Base-by-base conservation (phyloP, 2,113 vertebrate genomes). In the Rhinopomastus cyanomelas region DNA sequence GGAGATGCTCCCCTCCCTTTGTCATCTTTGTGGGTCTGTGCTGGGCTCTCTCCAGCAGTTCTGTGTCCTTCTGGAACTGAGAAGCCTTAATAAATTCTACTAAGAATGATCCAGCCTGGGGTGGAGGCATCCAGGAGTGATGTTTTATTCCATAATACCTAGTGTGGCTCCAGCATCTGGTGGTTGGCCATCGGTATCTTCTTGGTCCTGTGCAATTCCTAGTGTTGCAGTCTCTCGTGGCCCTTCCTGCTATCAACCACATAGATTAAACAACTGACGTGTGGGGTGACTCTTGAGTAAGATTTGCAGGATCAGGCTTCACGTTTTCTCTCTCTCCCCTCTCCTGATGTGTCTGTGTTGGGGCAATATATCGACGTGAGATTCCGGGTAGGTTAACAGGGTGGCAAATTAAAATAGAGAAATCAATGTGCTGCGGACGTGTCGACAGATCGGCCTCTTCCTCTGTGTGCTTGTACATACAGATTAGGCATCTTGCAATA, bases 271-370 rank as follows among this genome's bases (percentile, higher is more conserved):
- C 57, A 25, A 36, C 64, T 78, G 30, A 29, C 12, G 8, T 25
- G 16, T 48, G 42, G 4, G 39, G 17, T 71, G 48, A 56, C 11
- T 67, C 49, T n/a, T 29, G 29, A 49, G 52, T 20, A 26, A 61
- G 46, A 36, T 57, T 69, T 75, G 6, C 37, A 89, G 30, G 36
- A 57, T 86, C 27, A 56, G 49, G 5, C 30, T 22, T 59, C 12
- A 42, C 15, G 39, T 32, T 51, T 8, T 29, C 36, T 25, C 1
- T 29, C 34, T 23, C 21, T 34, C 64, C 57, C 19, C 61, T 65
- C 16, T 65, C 13, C 71, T 25, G 20, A 0, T 5, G 1, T 5
- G 5, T 3, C 37, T 0, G 0, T 56, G 16, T 16, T 5, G 5
- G 61, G 61, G 59, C 49, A 4, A 6, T 5, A 3, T 0, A 34